phyloP scores from a whole-genome alignment of 2,113 vertebrate species.

The Corythornis madagascariensis region DNA sequence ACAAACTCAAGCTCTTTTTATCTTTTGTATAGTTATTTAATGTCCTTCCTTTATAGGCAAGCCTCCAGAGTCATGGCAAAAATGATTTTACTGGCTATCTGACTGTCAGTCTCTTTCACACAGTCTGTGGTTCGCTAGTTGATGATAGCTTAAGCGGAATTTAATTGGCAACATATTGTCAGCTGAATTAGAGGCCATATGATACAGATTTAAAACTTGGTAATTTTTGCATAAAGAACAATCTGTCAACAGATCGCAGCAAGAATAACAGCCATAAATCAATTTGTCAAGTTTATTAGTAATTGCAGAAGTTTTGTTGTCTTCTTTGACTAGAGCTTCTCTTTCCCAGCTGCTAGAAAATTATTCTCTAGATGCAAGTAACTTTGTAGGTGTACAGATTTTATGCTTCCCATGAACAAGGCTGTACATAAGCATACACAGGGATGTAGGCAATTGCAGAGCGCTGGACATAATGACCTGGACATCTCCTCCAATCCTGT shows the following conservation, averaged over 20 bases:
- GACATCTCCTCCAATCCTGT: neutral
- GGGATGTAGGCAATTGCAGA: neutral
- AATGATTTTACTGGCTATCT: constrained; percentile 65
- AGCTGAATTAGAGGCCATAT: constrained; percentile 79
- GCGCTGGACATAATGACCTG: neutral
- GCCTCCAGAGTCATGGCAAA: constrained; percentile 36
- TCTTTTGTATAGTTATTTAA: neutral
- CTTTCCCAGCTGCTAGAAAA: constrained; percentile 51
- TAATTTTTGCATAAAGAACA: constrained; percentile 81
- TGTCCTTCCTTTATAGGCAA: neutral
- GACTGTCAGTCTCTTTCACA: constrained; percentile 70
- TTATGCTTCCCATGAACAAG: neutral
- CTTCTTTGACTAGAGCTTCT: constrained; percentile 39
- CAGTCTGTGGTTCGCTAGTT: constrained; percentile 68
- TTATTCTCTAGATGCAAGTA: constrained; percentile 45
- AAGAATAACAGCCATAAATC: constrained; percentile 74
- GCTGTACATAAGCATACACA: neutral
- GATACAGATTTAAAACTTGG: constrained; percentile 80
- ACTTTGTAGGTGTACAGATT: constrained; percentile 19
- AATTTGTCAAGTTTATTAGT: constrained; percentile 78
- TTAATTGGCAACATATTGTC: constrained; percentile 83
- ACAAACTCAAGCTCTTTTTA: neutral
- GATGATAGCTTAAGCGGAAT: constrained; percentile 78
- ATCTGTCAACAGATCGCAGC: constrained; percentile 76
- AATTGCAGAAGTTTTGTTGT: constrained; percentile 63